phyloP scores from a whole-genome alignment of 2,888 invertebrate species.

The Melanotus villosus region DNA sequence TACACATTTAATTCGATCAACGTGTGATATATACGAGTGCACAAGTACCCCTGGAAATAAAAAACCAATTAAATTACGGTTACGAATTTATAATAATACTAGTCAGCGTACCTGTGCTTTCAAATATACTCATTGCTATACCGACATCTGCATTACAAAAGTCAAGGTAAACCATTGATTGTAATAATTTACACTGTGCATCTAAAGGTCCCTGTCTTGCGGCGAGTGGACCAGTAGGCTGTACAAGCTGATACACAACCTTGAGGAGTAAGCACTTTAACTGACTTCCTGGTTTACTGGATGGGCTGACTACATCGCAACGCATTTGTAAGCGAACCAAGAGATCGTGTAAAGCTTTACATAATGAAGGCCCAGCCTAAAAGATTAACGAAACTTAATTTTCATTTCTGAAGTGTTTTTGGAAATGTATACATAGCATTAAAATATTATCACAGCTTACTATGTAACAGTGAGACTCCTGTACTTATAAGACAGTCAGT shows the following conservation, averaged over 20 bases:
- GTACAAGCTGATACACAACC: constrained; percentile 80
- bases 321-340: constrained; percentile 78
- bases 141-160: constrained; percentile 79
- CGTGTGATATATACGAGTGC: constrained; percentile 71
- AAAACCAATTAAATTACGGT: neutral
- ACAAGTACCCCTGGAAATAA: constrained; percentile 68
- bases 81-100: constrained; percentile 41
- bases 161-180: constrained; percentile 76
- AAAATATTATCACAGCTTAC: too few species aligned
- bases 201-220: constrained; percentile 79
- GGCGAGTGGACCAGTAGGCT: constrained; percentile 75
- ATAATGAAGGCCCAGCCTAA: constrained; percentile 84
- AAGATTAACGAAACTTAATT: too few species aligned
- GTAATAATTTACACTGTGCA: constrained; percentile 81
- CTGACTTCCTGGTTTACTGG: constrained; percentile 71
- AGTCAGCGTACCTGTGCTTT: constrained; percentile 75
- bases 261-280: constrained; percentile 79
- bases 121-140: constrained; percentile 81
- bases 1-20: constrained; percentile 72
- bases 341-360: constrained; percentile 81
- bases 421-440: too few species aligned
- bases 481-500: too few species aligned
- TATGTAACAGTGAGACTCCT: too few species aligned
- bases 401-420: too few species aligned
- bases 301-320: constrained; percentile 73